A percentile compares a stretch with the other conserved stretches of the same genome.
These are phyloP conservation scores for Thomomys bottae DNA, from an alignment of 2,113 vertebrate genomes.

Conservation along the genomic window DNA sequence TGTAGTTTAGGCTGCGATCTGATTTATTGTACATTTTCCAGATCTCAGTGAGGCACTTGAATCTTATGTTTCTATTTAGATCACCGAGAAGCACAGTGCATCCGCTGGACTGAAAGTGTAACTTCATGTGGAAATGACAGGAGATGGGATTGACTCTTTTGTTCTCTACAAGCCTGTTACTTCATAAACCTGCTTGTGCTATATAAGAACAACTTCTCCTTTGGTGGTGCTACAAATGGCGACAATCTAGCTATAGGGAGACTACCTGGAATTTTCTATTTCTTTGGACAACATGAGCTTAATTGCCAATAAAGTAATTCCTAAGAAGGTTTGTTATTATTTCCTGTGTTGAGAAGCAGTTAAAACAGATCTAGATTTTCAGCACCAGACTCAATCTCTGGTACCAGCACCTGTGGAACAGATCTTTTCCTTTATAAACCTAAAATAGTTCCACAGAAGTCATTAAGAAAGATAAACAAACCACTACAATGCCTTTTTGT, in stretches of 20 bases:
- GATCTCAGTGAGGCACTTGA: conserved; percentile 19
- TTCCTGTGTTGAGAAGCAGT: conserved; percentile 1
- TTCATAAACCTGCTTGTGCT: conserved; percentile 52
- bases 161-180: conserved; percentile 51
- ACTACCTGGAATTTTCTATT: background rate
- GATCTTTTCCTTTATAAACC: conserved; percentile 25
- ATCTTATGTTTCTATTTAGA: conserved; percentile 65
- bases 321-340: conserved; percentile 48
- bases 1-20: conserved; percentile 27
- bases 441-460: conserved; percentile 31
- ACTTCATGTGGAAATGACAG: conserved; percentile 64
- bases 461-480: conserved; percentile 10
- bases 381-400: background rate
- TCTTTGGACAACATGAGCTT: conserved; percentile 50
- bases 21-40: conserved; percentile 46
- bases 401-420: conserved; percentile 12
- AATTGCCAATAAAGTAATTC: conserved; percentile 57
- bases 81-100: conserved; percentile 53
- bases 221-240: conserved; percentile 27
- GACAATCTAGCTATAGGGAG: conserved; percentile 33
- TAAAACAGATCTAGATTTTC: conserved; percentile 45
- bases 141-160: conserved; percentile 66
- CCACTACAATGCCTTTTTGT: background rate
- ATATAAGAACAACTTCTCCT: conserved; percentile 58
- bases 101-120: conserved; percentile 37